Percentiles rank a stretch among this genome's conserved stretches.
Evolutionary conservation across 1,140 invertebrate species (phyloP).

Genomic region (Marisa cornuarietis): DNA sequence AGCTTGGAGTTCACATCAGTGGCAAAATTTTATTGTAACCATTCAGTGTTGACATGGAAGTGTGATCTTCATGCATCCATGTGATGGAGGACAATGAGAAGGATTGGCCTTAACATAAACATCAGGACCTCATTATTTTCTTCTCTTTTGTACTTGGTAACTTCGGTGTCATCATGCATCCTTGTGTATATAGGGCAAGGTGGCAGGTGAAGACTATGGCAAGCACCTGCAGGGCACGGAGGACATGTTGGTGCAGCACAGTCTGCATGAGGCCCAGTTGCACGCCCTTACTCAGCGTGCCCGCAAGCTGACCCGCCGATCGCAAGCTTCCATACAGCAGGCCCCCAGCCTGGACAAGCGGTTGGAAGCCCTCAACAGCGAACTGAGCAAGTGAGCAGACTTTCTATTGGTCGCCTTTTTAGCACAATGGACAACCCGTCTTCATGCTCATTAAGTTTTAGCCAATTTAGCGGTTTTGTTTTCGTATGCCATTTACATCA

Average conservation of each 20-base stretch:
- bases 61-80: no score
- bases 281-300: slow-evolving; percentile 71
- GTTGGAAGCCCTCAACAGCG: slow-evolving; percentile 77
- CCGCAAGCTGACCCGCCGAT: slow-evolving; percentile 55
- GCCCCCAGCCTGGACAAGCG: slow-evolving; percentile 75
- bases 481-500: no score
- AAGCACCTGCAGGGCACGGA: slow-evolving; percentile 93
- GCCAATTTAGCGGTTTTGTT: not conserved
- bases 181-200: slow-evolving; percentile 42
- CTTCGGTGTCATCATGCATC: no score
- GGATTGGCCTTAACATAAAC: no score
- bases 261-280: slow-evolving; percentile 85
- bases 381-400: slow-evolving; percentile 73
- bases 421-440: not conserved
- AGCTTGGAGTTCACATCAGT: not conserved
- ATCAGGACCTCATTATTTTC: no score
- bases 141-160: no score
- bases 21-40: not conserved
- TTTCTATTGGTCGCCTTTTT: not conserved
- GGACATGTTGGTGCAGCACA: slow-evolving; percentile 92
- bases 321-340: slow-evolving; percentile 65
- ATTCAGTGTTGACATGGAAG: no score
- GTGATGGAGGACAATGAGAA: no score
- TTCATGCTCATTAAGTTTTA: not conserved
- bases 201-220: slow-evolving; percentile 81